Evolutionary conservation across 2,888 invertebrate genomes (phyloP), one percentile per base, ranked within the genome.

Genomic region (Desoria tigrina): DNA sequence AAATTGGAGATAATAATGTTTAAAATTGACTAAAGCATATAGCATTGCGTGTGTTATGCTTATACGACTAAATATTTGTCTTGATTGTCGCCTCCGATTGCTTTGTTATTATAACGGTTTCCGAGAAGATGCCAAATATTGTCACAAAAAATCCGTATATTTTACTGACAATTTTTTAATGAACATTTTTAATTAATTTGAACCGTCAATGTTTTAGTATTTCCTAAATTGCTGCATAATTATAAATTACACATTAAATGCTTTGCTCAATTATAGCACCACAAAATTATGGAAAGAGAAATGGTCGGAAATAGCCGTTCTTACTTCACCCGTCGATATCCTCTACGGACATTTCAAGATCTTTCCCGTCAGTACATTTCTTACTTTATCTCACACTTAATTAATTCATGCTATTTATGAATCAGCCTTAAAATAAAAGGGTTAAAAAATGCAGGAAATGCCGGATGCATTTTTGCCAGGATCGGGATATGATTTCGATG

Each of bases 341-440:
- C 54, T 75, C 7, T 75, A 73, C 53, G 75, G 75, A 6, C 73
- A 75, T 54, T 74, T 75, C 50, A 74, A 72, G 55, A 65, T 75
- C 16, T 75, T 75, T 58, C 73, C 73, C n/a, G 72, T 72, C 57
- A 72, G 60, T 39, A 26, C 21, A 9, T 21, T 45, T 45, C 45
- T 26, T 11, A 45, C 6, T 18, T 6, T 45, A 11, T 45, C 6
- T 21, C 16, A 6, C 45, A 45, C 4, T n/a, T 45, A 45, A 45
- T n/a, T 4, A 32, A 32, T 32, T 32, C 32, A 4, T 32, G 32
- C 6, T n/a, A n/a, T n/a, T n/a, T n/a, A n/a, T n/a, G n/a, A n/a
- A n/a, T 16, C 39, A 39, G 39, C 39, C 9, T 39, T 11, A 9
- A 39, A 39, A 39, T 16, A 39, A 39, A 39, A 39, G 45, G 9